phyloP scores from a whole-genome alignment of 2,113 vertebrate genomes.

The Xenus cinereus region DNA sequence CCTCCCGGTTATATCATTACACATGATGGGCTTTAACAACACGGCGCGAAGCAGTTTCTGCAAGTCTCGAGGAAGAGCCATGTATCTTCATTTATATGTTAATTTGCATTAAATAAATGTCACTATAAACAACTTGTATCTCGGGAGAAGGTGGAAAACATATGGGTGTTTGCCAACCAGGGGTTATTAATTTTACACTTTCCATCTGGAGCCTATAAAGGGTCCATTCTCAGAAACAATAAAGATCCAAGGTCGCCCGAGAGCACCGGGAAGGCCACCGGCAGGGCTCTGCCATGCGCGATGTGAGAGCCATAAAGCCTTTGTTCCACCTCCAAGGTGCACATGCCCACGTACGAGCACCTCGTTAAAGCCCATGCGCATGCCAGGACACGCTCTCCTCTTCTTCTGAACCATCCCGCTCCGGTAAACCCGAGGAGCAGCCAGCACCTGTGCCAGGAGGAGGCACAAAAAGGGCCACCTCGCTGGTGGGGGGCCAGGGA shows the following conservation, averaged over 20 bases:
- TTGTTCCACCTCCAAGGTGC: slow-evolving; percentile 1
- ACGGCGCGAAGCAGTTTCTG: background rate
- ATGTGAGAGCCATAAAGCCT: background rate
- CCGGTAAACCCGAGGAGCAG: background rate
- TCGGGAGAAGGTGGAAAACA: slow-evolving; percentile 63
- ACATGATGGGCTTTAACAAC: background rate
- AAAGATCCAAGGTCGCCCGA: slow-evolving; percentile 64
- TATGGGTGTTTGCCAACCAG: slow-evolving; percentile 59
- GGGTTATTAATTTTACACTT: slow-evolving; percentile 75
- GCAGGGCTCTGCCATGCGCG: background rate
- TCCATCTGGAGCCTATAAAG: slow-evolving; percentile 77
- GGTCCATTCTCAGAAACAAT: slow-evolving; percentile 60
- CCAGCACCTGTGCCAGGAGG: fast-evolving
- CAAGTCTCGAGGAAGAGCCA: slow-evolving; percentile 25
- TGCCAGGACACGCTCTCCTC: background rate
- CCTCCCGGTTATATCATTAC: fast-evolving
- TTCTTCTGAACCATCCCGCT: background rate
- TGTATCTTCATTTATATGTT: slow-evolving; percentile 69
- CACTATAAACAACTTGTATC: slow-evolving; percentile 58
- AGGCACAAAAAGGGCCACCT: background rate
- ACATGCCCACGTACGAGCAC: background rate
- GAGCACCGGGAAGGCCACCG: slow-evolving; percentile 14
- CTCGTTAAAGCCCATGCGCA: background rate
- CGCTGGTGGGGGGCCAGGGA: background rate
- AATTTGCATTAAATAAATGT: slow-evolving; percentile 69